A percentile compares a stretch with the other conserved stretches of the same genome.
Evolutionary conservation across 2,888 invertebrate species (phyloP).

Genomic region (Cerastis rubricosa): DNA sequence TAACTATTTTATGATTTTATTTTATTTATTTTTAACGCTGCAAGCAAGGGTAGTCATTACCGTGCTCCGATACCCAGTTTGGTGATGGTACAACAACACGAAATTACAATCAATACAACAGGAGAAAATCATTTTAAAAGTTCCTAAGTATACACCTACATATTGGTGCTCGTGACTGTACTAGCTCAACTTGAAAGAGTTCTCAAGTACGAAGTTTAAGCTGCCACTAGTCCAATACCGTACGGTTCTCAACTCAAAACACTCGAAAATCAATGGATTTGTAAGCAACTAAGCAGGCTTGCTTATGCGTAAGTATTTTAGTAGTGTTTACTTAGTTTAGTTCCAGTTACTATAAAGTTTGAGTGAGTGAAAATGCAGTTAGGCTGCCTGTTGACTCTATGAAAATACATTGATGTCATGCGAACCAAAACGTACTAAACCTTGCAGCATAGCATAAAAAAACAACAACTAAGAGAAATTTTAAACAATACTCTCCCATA

Average conservation of each 20-base stretch:
- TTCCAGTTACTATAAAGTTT: slow-evolving; percentile 33
- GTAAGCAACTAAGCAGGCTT: slow-evolving; percentile 29
- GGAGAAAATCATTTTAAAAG: neutral
- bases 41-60: no score
- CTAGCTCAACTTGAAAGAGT: slow-evolving; percentile 23
- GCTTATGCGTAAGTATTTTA: slow-evolving; percentile 23
- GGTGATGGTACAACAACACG: neutral
- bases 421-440: neutral
- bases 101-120: neutral
- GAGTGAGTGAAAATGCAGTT: slow-evolving; percentile 21
- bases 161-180: slow-evolving; percentile 4
- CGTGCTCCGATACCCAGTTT: no score
- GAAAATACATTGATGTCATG: neutral
- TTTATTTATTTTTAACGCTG: no score
- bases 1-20: no score
- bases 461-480: neutral
- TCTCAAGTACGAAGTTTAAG: slow-evolving; percentile 43
- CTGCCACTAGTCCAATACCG: slow-evolving; percentile 38
- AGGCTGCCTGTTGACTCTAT: neutral
- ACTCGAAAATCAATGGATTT: slow-evolving; percentile 50
- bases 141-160: neutral
- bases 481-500: no score
- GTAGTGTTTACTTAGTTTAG: slow-evolving; percentile 43
- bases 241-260: slow-evolving; percentile 45
- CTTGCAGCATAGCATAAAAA: neutral